These are phyloP conservation scores for Bufo gargarizans DNA, from an alignment of 2,113 vertebrate genomes.

Conservation along the genomic window DNA sequence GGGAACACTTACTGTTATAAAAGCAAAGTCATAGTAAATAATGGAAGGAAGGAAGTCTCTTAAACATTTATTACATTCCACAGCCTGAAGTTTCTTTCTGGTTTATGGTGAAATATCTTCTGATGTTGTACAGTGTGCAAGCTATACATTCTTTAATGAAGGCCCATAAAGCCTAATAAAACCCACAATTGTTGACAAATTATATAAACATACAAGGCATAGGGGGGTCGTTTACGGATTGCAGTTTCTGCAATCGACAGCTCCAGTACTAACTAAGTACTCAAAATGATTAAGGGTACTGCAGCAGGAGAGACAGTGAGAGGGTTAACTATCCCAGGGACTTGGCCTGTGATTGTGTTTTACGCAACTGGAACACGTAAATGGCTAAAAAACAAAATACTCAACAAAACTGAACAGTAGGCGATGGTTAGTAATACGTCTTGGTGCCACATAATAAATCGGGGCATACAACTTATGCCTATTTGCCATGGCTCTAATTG, in stretches of 20 bases:
- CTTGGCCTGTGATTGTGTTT: neutral
- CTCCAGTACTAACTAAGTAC: slow-evolving; percentile 9
- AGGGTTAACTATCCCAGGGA: neutral
- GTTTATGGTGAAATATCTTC: slow-evolving; percentile 83
- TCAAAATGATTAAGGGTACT: slow-evolving; percentile 13
- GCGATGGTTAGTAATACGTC: neutral
- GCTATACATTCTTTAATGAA: slow-evolving; percentile 87
- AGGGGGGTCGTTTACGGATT: slow-evolving; percentile 31
- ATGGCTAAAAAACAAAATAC: neutral
- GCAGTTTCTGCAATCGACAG: slow-evolving; percentile 9
- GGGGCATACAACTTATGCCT: neutral
- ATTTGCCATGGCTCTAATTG: neutral
- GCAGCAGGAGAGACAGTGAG: slow-evolving; percentile 3
- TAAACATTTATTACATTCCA: slow-evolving; percentile 94
- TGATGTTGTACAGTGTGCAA: slow-evolving; percentile 85
- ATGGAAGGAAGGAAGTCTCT: slow-evolving; percentile 89
- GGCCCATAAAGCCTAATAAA: slow-evolving; percentile 84
- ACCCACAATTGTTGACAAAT: slow-evolving; percentile 85
- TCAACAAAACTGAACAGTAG: neutral
- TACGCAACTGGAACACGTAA: slow-evolving; percentile 4
- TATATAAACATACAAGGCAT: slow-evolving; percentile 68
- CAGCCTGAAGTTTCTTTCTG: slow-evolving; percentile 77
- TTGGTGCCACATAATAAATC: neutral
- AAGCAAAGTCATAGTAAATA: slow-evolving; percentile 84
- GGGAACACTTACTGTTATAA: slow-evolving; percentile 80